phyloP scores from a whole-genome alignment of 1,140 invertebrate genomes.

The Catajapyx aquilonaris region DNA sequence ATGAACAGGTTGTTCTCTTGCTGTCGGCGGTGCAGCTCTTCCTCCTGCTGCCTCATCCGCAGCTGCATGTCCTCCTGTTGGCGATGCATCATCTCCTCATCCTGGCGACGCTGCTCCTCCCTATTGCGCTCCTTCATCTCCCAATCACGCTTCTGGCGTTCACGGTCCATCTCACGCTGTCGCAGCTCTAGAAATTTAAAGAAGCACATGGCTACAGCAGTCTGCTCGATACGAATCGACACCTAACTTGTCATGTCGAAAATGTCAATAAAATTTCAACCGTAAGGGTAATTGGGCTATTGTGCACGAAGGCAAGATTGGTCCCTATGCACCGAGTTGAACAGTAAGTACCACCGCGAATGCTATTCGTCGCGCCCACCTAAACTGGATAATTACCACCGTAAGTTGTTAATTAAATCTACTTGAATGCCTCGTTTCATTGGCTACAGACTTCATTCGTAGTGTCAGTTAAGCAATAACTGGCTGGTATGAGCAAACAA shows the following conservation, averaged over 20 bases:
- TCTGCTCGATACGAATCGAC: too few relatives aligned
- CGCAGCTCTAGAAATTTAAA: slow-evolving; percentile 43
- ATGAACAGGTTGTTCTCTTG: slow-evolving; percentile 63
- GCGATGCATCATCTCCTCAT: slow-evolving; percentile 43
- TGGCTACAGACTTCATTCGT: too few relatives aligned
- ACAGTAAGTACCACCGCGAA: too few relatives aligned
- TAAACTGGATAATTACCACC: too few relatives aligned
- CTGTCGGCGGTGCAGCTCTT: slow-evolving; percentile 54
- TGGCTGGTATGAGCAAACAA: too few relatives aligned
- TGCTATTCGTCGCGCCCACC: too few relatives aligned
- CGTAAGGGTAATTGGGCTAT: not conserved
- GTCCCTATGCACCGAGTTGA: too few relatives aligned
- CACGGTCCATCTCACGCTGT: slow-evolving; percentile 64
- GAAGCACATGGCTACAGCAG: too few relatives aligned
- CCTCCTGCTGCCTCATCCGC: slow-evolving; percentile 53
- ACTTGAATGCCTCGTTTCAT: too few relatives aligned
- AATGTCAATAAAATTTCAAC: not conserved
- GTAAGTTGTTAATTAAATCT: too few relatives aligned
- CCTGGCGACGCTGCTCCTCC: slow-evolving; percentile 52
- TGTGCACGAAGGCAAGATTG: slow-evolving; percentile 1
- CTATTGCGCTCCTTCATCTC: slow-evolving; percentile 65
- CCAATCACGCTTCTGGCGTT: slow-evolving; percentile 68
- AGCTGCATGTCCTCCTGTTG: slow-evolving; percentile 51
- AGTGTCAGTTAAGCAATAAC: too few relatives aligned
- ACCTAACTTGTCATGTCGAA: slow-evolving; percentile 1